phyloP scores from a whole-genome alignment of 2,888 invertebrate species.

The Euplexia lucipara region DNA sequence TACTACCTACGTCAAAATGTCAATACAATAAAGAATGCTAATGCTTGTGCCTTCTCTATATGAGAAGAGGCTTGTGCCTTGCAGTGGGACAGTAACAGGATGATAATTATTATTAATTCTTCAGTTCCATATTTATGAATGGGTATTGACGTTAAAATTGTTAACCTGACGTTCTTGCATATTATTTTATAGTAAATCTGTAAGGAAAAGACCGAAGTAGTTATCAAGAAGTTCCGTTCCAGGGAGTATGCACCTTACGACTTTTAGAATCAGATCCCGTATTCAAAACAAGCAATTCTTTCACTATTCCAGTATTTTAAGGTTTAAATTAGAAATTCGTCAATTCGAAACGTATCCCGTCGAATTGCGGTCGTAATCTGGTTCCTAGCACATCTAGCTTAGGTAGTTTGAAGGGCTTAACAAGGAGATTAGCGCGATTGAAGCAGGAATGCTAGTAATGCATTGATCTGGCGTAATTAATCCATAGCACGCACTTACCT shows the following conservation, averaged over 20 bases:
- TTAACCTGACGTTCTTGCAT: too few relatives aligned
- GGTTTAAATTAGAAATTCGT: constrained; percentile 28
- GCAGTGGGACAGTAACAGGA: too few relatives aligned
- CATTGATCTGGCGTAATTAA: constrained; percentile 36
- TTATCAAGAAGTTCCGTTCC: neutral
- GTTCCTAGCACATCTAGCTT: constrained; percentile 13
- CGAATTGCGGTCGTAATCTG: constrained; percentile 14
- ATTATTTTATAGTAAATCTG: too few relatives aligned
- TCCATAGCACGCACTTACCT: constrained; percentile 7
- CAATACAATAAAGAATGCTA: too few relatives aligned
- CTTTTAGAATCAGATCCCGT: neutral
- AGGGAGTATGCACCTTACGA: neutral
- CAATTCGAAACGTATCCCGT: constrained; percentile 9
- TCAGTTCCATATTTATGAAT: too few relatives aligned
- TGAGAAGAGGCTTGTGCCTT: too few relatives aligned
- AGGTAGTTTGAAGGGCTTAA: constrained; percentile 44
- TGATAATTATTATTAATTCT: too few relatives aligned
- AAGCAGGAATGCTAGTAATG: constrained; percentile 35
- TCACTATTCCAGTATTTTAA: neutral
- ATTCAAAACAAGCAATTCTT: neutral
- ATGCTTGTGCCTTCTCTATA: too few relatives aligned
- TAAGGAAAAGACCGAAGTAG: too few relatives aligned
- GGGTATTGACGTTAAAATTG: too few relatives aligned
- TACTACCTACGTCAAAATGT: too few relatives aligned
- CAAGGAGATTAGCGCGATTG: constrained; percentile 23